Evolutionary conservation across 2,113 vertebrate genomes (phyloP).

Genomic region (Pseudopodoces humilis): DNA sequence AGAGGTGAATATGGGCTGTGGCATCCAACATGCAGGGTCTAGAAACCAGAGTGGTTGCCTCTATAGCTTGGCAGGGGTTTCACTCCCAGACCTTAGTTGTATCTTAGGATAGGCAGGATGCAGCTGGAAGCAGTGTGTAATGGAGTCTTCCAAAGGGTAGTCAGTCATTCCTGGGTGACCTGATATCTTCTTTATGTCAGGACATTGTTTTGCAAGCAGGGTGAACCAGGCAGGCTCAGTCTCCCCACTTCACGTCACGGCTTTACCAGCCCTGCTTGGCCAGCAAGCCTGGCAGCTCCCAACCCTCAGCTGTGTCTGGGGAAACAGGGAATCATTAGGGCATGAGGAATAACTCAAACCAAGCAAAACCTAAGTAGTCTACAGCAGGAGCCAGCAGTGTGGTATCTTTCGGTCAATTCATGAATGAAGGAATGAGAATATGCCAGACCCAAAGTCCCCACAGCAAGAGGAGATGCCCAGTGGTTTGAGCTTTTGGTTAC

Average conservation of each 20-base stretch:
- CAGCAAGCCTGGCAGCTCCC: neutral
- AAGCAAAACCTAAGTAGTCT: neutral
- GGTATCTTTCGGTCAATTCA: accelerated
- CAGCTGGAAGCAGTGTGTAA: neutral
- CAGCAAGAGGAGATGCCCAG: neutral
- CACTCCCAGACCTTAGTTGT: neutral
- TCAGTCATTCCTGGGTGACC: neutral
- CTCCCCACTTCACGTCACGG: neutral
- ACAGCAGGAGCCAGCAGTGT: neutral
- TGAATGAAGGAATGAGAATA: neutral
- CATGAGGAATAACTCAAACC: neutral
- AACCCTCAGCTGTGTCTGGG: neutral
- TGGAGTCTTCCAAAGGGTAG: neutral
- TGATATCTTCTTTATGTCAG: neutral
- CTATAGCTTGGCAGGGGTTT: neutral
- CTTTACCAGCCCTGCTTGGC: neutral
- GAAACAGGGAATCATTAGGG: neutral
- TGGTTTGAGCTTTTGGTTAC: neutral
- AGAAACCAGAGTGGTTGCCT: neutral
- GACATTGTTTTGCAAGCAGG: accelerated
- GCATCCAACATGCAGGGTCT: neutral
- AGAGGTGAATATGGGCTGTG: accelerated
- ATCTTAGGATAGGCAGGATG: neutral
- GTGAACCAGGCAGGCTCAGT: neutral
- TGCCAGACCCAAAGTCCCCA: neutral